Evolutionary conservation across 2,113 vertebrate species (phyloP), one percentile per base, ranked within the genome.

Genomic region (Notarius quadriscutis): DNA sequence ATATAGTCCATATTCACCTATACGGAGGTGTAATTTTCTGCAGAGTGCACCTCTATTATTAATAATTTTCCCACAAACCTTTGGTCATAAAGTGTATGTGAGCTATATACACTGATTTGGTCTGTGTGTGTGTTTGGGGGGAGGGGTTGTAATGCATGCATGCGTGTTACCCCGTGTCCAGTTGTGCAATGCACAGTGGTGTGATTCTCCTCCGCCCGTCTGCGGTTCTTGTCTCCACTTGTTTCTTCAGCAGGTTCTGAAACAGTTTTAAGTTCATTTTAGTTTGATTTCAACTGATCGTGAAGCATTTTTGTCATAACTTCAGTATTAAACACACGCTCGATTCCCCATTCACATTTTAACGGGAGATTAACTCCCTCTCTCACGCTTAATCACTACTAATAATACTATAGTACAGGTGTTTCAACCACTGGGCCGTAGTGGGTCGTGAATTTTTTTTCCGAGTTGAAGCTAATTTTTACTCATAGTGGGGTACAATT

Each of bases 181-280:
- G 95, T 91, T 99, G 98, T 92, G 98, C 98, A 90, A 99, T 99
- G 91, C 98, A 99, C 67, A 99, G 96, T 48, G 98, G 98, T 0
- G 98, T 99, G 94, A 99, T 99, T 62, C 98, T 95, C 82, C 98
- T 96, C 74, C 98, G 94, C 41, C 98, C 98, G 48, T 99, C 98
- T 5, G 98, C 96, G 0, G 98, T 99, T 90, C 98, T 96, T 0
- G 98, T 99, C 92, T 99, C 98, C 84, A 99, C 98, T 95, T 99
- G 98, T 88, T 99, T 99, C 95, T 99, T 99, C 92, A 99, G 92
- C 77, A 99, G 97, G 92, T 99, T 99, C 98, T 99, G 93, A 75
- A 87, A 53, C n/a, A 72, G 27, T 82, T 34, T n/a, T 53, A 22
- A 72, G 69, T 67, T 27, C 12, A n/a, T 12, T 65, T n/a, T n/a